Evolutionary conservation across 2,113 vertebrate species (phyloP).

Genomic region (Salvelinus sp.): DNA sequence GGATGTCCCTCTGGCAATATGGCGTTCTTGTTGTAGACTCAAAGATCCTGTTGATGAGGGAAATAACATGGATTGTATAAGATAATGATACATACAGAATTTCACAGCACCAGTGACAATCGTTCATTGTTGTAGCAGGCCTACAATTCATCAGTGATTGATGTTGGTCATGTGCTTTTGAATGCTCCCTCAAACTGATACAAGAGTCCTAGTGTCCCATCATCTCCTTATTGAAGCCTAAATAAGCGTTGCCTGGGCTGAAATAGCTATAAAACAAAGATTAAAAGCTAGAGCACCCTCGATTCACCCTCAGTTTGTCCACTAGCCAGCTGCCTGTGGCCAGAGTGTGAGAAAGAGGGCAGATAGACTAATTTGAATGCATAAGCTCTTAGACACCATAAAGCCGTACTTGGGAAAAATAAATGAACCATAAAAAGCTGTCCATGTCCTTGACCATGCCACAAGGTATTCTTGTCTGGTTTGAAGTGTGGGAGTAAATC

Average conservation of each 20-base stretch:
- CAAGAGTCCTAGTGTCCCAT: too few relatives aligned
- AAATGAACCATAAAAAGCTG: too few relatives aligned
- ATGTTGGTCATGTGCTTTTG: too few relatives aligned
- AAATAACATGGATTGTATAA: not conserved
- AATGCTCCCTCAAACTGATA: too few relatives aligned
- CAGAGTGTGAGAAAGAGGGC: not conserved
- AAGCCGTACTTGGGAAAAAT: not conserved
- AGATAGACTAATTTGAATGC: not conserved
- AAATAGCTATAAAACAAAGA: not conserved
- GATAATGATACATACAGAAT: not conserved
- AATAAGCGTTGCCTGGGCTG: not conserved
- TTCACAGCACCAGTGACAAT: too few relatives aligned
- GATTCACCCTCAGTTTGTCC: not conserved
- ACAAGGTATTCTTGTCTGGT: too few relatives aligned
- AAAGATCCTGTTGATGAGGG: constrained; percentile 24
- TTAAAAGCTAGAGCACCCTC: not conserved
- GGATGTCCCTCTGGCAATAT: constrained; percentile 45
- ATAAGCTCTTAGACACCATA: not conserved
- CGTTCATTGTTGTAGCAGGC: too few relatives aligned
- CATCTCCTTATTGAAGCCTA: too few relatives aligned
- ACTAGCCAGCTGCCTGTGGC: not conserved
- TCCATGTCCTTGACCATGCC: too few relatives aligned
- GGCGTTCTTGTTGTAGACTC: constrained; percentile 25
- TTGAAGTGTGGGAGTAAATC: too few relatives aligned
- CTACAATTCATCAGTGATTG: too few relatives aligned